phyloP scores from a whole-genome alignment of 2,797 vertebrate species.

The Furcifer pardalis region DNA sequence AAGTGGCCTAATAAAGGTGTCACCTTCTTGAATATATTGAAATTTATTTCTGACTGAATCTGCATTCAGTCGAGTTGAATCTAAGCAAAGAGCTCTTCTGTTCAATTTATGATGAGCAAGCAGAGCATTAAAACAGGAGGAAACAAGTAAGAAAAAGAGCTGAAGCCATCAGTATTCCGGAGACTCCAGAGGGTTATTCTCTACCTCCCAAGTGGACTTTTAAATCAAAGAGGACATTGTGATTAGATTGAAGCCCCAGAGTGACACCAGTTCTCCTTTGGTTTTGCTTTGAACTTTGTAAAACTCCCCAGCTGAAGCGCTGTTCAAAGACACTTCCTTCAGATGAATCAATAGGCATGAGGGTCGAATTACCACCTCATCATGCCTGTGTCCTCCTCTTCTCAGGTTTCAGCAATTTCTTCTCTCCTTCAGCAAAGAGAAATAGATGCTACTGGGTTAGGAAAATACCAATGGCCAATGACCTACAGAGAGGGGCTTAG shows the following conservation, averaged over 20 bases:
- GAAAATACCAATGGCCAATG: slow-evolving; percentile 49
- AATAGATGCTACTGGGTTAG: slow-evolving; percentile 55
- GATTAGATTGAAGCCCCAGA: slow-evolving; percentile 69
- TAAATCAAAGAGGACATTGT: slow-evolving; percentile 63
- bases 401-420: slow-evolving; percentile 69
- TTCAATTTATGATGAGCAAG: background rate
- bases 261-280: slow-evolving; percentile 62
- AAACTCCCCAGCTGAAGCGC: slow-evolving; percentile 58
- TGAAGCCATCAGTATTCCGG: background rate
- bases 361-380: slow-evolving; percentile 73
- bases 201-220: slow-evolving; percentile 63
- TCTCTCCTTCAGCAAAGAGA: slow-evolving; percentile 59
- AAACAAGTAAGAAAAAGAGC: background rate
- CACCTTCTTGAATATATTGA: too few species aligned
- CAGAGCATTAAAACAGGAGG: slow-evolving; percentile 10
- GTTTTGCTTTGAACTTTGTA: slow-evolving; percentile 71
- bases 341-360: slow-evolving; percentile 69
- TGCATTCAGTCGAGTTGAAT: background rate
- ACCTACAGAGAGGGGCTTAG: slow-evolving; percentile 43
- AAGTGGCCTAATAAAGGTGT: too few species aligned
- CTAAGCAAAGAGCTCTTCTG: background rate
- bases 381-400: slow-evolving; percentile 65
- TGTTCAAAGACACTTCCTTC: slow-evolving; percentile 73
- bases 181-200: slow-evolving; percentile 37
- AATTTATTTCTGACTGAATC: background rate